Evolutionary conservation across 2,888 invertebrate genomes (phyloP), one percentile per base, ranked within the genome.

Genomic region (Coronaproctus castanopsis): DNA sequence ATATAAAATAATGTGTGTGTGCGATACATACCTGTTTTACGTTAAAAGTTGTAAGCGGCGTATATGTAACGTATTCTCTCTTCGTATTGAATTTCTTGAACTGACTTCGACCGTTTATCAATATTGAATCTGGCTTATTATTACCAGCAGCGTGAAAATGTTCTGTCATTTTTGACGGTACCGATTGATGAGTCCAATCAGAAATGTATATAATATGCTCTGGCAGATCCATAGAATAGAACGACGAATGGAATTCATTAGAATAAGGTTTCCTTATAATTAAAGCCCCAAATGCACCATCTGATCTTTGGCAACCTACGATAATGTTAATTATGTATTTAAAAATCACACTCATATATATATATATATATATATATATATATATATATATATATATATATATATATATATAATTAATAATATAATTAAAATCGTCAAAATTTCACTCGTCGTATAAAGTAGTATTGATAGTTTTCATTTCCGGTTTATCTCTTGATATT

Each of bases 91-190:
- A 68, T 21, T 68, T 65, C 22, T 64, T 71, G 71, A 74, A 76
- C 24, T 72, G 66, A 54, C 89, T 90, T 3, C 80, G 75, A 2
- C 91, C 92, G 68, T 92, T 92, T 61, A 92, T 78, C 14, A 92
- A 75, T 48, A 92, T 73, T 14, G 83, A 84, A 0, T 82, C 77
- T 0, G 91, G 87, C 67, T 88, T 89, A 70, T 90, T 91, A 67
- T 85, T 81, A 0, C 86, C 88, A 21, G 76, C 75, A 0, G 85
- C 81, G 68, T 91, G 88, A 69, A 89, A 87, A 70, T 92, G 91
- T n/a, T 80, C 79, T 0, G 85, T 76, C 71, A 90, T 91, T 72
- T 83, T 84, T 1, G 80, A 77, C 19, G 82, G 76, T 0, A 86
- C 81, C 2, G 82, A 71, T 62, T 79, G 77, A 65, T 84, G 82